Evolutionary conservation across 2,113 vertebrate species (phyloP).

Genomic region (Myodes glareolus): DNA sequence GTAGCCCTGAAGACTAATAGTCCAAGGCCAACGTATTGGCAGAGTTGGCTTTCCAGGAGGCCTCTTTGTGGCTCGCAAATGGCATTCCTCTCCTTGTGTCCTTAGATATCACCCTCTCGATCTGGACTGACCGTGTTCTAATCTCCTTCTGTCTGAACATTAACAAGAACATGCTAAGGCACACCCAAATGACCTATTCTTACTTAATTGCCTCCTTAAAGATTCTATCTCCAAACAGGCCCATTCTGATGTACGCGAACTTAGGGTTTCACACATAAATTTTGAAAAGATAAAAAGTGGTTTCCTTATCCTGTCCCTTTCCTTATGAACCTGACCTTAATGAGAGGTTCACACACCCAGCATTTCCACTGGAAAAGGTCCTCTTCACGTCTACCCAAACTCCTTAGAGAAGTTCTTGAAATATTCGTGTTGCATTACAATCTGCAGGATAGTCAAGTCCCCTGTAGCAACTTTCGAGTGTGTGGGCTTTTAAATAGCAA

Average conservation of each 20-base stretch:
- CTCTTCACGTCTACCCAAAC: neutral
- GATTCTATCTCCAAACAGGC: neutral
- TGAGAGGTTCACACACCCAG: neutral
- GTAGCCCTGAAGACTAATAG: neutral
- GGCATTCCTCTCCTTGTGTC: neutral
- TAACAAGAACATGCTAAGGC: neutral
- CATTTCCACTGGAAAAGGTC: neutral
- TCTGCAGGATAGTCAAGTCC: neutral
- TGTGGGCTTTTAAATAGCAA: neutral
- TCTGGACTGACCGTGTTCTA: neutral
- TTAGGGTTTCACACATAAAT: neutral
- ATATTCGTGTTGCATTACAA: neutral
- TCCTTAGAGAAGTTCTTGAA: neutral
- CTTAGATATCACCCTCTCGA: neutral
- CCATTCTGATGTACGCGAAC: neutral
- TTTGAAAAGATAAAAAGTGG: neutral
- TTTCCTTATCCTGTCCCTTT: neutral
- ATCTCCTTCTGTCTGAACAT: neutral
- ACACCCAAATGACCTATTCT: neutral
- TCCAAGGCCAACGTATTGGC: neutral
- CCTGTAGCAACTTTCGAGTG: neutral
- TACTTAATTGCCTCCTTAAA: constrained; percentile 7
- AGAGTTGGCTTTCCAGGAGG: neutral
- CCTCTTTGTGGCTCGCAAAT: neutral
- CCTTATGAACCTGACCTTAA: neutral